Evolutionary conservation across 2,797 vertebrate genomes (phyloP).

Genomic region (Arrhamphus sclerolepis): DNA sequence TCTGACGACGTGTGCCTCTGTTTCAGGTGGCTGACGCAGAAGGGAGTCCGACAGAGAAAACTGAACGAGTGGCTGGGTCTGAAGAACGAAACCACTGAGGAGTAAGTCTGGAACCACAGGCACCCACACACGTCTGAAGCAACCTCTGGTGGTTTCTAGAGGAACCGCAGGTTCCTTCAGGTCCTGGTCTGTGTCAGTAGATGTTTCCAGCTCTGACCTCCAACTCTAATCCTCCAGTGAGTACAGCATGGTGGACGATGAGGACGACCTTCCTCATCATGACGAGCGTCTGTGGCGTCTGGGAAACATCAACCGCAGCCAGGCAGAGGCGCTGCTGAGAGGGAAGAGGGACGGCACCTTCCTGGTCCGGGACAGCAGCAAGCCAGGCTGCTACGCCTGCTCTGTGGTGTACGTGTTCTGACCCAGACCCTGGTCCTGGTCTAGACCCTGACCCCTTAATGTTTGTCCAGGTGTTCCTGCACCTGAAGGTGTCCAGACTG

Average conservation of each 20-base stretch:
- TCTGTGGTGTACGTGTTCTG: constrained; percentile 90
- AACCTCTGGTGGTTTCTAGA: neutral
- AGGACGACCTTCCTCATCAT: constrained; percentile 91
- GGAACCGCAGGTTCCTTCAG: too few relatives aligned
- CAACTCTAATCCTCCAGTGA: constrained; percentile 47
- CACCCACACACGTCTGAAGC: too few relatives aligned
- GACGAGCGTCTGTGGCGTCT: constrained; percentile 92
- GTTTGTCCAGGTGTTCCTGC: rapidly evolving
- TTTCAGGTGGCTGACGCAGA: constrained; percentile 91
- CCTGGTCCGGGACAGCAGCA: constrained; percentile 91
- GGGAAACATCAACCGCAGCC: constrained; percentile 89
- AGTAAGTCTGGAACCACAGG: too few relatives aligned
- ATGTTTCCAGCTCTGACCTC: too few relatives aligned
- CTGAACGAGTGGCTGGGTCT: constrained; percentile 93
- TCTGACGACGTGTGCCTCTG: neutral
- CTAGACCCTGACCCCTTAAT: neutral
- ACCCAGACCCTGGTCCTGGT: too few relatives aligned
- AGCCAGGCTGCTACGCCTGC: constrained; percentile 92
- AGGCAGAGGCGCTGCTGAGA: constrained; percentile 89
- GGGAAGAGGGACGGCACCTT: constrained; percentile 90
- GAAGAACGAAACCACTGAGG: constrained; percentile 88
- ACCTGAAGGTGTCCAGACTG: neutral
- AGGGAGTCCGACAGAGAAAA: constrained; percentile 90
- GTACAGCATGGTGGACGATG: constrained; percentile 88
- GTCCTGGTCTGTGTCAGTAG: too few relatives aligned